Evolutionary conservation across 2,797 vertebrate genomes (phyloP), one percentile per base, ranked within the genome.

Genomic region (Botia kubotai): DNA sequence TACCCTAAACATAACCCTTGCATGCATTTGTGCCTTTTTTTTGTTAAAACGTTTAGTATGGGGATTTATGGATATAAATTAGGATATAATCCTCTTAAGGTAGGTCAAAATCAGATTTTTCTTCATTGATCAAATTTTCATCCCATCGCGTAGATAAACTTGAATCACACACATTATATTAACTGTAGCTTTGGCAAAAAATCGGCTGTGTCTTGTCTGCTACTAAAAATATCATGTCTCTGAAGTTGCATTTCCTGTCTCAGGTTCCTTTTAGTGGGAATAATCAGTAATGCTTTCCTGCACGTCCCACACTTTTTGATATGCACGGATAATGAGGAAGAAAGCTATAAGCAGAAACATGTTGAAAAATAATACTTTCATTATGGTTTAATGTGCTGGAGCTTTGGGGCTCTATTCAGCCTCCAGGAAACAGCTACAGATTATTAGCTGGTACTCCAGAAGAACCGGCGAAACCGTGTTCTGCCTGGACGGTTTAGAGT

Each of bases 331-430:
- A 80, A 85, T 57, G 43, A 65, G 46, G 58, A 67, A 39, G 13
- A 14, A 50, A 63, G 29, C 21, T 66, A 63, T 72, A 62, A 76
- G 75, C 60, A 67, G 68, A 84, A 74, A 21, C 57, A 8, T 39
- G 12, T 21, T 63, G 74, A 58, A 71, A 82, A 84, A 62, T 53
- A 68, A 68, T 67, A 33, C 52, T 77, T 73, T 72, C 43, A 69
- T 84, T 73, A 52, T 75, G 52, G 57, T 83, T 79, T 74, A 78
- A 84, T 85, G 80, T 72, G 29, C 52, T 73, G 21, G 12, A 53
- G 43, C 29, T 53, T 13, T 82, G 72, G 74, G 70, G 33, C 68
- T 66, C 33, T 73, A 19, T 26, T 73, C 78, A 73, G 43, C 70
- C 60, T 72, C 50, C 48, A 80, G 21, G 33, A 66, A 60, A 72